These are phyloP conservation scores for Daphoenositta chrysoptera DNA, from an alignment of 2,113 vertebrate genomes.

Conservation along the genomic window DNA sequence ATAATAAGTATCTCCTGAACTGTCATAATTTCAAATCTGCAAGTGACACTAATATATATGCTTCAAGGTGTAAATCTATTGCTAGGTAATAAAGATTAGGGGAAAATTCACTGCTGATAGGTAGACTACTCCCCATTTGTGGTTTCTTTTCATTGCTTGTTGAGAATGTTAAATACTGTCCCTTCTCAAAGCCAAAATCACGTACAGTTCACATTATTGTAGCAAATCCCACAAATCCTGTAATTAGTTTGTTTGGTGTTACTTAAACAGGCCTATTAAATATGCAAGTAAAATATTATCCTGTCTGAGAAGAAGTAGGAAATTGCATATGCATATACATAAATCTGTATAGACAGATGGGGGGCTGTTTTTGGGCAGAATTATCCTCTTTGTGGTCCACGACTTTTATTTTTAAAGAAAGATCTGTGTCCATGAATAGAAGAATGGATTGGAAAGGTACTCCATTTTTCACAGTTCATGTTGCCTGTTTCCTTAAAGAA, in stretches of 20 bases:
- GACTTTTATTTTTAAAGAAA: not conserved
- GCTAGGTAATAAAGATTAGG: not conserved
- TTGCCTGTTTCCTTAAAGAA: not conserved
- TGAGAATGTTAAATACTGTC: not conserved
- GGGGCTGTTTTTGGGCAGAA: not conserved
- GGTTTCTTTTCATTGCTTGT: not conserved
- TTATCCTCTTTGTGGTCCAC: not conserved
- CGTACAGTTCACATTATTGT: not conserved
- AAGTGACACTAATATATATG: not conserved
- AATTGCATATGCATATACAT: not conserved
- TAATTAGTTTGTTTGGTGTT: not conserved
- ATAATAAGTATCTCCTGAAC: not conserved
- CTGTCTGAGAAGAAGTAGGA: not conserved
- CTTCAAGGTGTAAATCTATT: not conserved
- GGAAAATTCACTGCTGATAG: not conserved
- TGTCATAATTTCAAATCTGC: not conserved
- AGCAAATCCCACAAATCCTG: not conserved
- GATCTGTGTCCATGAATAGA: not conserved
- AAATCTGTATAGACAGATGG: not conserved
- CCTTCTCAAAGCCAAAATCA: not conserved
- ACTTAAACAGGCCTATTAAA: not conserved
- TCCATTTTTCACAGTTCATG: not conserved
- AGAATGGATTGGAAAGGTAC: not conserved
- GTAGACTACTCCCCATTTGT: not conserved
- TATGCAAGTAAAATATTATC: not conserved